Conservation (phyloP, 2,888 invertebrate genomes). For the Criorhina ranunculi region DNA sequence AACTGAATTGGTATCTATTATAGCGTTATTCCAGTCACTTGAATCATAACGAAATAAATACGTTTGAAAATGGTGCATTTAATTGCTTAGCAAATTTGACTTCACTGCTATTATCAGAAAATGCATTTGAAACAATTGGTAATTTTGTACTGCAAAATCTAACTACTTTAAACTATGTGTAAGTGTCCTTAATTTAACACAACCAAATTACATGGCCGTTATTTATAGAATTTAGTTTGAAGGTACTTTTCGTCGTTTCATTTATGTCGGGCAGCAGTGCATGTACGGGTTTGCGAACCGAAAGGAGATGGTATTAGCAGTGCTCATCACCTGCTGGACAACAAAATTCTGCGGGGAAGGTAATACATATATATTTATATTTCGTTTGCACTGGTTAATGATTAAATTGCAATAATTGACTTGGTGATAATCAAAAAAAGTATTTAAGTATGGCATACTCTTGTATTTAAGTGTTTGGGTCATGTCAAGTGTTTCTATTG, state of each 20-base stretch:
- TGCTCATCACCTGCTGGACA: conserved; percentile 86
- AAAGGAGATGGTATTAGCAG: conserved; percentile 87
- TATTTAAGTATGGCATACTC: background rate
- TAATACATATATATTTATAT: conserved; percentile 75
- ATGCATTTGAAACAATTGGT: conserved; percentile 83
- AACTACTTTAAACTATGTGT: conserved; percentile 85
- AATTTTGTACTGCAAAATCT: conserved; percentile 83
- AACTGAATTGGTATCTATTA: background rate
- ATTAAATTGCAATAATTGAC: too few species aligned
- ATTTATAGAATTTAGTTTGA: conserved; percentile 69
- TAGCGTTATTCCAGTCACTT: conserved; percentile 83
- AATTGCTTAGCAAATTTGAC: conserved; percentile 84
- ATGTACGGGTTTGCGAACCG: conserved; percentile 86
- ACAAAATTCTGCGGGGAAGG: conserved; percentile 86
- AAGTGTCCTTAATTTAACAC: conserved; percentile 79
- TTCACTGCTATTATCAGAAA: conserved; percentile 84
- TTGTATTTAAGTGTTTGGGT: conserved; percentile 86
- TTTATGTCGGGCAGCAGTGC: conserved; percentile 86
- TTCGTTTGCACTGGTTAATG: too few species aligned
- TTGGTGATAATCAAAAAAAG: too few species aligned
- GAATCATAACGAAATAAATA: conserved; percentile 84
- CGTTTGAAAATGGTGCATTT: conserved; percentile 84
- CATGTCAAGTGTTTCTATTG: conserved; percentile 86
- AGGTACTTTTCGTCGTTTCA: conserved; percentile 87
- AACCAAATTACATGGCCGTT: background rate